These are phyloP conservation scores for Nasonia giraulti DNA, from an alignment of 1,140 invertebrate species.

Conservation along the genomic window DNA sequence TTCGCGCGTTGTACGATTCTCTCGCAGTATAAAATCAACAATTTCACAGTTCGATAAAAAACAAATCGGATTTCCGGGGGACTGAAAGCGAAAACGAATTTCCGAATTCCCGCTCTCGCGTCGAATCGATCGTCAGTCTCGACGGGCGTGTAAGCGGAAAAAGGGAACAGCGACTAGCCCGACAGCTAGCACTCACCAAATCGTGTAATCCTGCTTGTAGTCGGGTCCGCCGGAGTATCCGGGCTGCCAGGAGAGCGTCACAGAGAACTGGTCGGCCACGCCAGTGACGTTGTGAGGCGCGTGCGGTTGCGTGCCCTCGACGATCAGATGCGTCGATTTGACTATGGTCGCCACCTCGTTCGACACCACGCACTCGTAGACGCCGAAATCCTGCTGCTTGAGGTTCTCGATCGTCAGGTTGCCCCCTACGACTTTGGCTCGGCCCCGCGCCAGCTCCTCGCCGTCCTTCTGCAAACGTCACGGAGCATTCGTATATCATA, in stretches of 20 bases:
- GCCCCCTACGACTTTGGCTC: slow-evolving; percentile 85
- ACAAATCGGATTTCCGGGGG: neutral
- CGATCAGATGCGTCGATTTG: slow-evolving; percentile 90
- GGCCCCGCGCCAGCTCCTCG: slow-evolving; percentile 84
- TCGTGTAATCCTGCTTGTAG: slow-evolving; percentile 95
- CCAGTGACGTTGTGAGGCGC: slow-evolving; percentile 95
- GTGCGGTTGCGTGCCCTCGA: slow-evolving; percentile 96
- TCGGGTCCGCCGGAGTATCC: slow-evolving; percentile 95
- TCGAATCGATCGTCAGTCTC: neutral
- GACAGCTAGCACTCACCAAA: slow-evolving; percentile 79
- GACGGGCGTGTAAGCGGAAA: neutral
- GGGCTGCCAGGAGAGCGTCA: slow-evolving; percentile 93
- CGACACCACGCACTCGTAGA: slow-evolving; percentile 94
- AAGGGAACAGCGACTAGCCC: neutral
- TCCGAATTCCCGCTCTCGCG: neutral
- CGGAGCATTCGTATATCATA: no score
- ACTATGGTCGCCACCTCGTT: slow-evolving; percentile 97
- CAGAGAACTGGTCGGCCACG: slow-evolving; percentile 89
- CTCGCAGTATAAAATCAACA: no score
- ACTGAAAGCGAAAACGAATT: neutral
- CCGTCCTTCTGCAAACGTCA: slow-evolving; percentile 80
- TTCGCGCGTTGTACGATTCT: no score
- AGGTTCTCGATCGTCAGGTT: slow-evolving; percentile 94
- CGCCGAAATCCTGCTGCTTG: slow-evolving; percentile 91
- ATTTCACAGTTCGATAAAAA: neutral